Conservation (phyloP, 2,797 vertebrate genomes). For the Salarias fasciatus region DNA sequence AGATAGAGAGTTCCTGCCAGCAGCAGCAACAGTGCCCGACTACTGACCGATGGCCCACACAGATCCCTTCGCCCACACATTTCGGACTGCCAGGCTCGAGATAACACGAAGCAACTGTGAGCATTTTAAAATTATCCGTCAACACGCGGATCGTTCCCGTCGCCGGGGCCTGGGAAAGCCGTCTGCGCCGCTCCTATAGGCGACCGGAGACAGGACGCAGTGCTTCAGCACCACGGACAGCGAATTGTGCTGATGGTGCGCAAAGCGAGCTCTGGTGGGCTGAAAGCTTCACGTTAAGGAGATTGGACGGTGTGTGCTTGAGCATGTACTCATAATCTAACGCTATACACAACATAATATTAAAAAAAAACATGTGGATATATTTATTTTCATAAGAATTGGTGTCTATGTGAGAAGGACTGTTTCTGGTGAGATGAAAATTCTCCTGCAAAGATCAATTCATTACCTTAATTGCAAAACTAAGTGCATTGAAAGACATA, state of each 20-base stretch:
- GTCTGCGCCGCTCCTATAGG: not conserved
- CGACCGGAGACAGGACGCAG: constrained; percentile 6
- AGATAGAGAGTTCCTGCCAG: constrained; percentile 32
- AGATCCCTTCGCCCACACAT: constrained; percentile 63
- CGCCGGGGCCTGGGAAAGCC: not conserved
- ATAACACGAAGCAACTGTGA: constrained; percentile 14
- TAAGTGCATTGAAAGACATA: too few relatives aligned
- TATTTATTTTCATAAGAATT: too few relatives aligned
- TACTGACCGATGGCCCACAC: constrained; percentile 64
- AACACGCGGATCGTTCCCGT: not conserved
- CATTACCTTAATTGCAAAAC: too few relatives aligned
- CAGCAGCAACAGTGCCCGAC: constrained; percentile 70
- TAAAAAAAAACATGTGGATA: too few relatives aligned
- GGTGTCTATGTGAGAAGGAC: too few relatives aligned
- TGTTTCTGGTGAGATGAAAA: too few relatives aligned
- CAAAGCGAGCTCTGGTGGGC: constrained; percentile 13
- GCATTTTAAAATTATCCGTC: constrained; percentile 5
- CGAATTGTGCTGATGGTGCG: constrained; percentile 53
- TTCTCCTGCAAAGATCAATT: too few relatives aligned
- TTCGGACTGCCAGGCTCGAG: constrained; percentile 31
- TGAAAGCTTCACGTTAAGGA: constrained; percentile 9
- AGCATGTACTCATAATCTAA: not conserved
- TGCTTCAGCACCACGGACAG: constrained; percentile 50
- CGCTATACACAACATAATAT: too few relatives aligned
- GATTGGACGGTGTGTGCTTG: constrained; percentile 7